phyloP scores from a whole-genome alignment of 1,140 invertebrate genomes.

The Anoplolepis gracilipes region DNA sequence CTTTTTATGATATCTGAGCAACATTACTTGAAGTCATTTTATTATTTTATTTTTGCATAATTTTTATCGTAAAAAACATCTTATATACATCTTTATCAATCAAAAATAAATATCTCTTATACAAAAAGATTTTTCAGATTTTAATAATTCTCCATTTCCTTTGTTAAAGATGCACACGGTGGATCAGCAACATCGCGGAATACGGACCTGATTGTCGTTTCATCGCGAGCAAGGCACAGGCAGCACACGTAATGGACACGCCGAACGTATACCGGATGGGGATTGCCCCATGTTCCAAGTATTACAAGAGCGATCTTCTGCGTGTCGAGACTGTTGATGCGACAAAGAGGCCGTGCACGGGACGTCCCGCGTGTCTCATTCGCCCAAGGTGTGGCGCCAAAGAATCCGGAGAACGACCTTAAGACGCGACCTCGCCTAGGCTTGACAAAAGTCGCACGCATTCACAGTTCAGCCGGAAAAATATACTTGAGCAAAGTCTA shows the following conservation, averaged over 20 bases:
- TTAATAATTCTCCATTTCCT: conserved; percentile 3
- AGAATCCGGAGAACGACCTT: conserved; percentile 66
- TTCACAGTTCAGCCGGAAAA: neutral
- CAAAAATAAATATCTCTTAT: neutral
- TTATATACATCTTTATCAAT: no score
- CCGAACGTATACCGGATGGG: conserved; percentile 70
- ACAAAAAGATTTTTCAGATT: neutral
- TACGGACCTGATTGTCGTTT: conserved; percentile 22
- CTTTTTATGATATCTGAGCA: neutral
- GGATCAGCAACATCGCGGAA: neutral
- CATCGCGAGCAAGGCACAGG: conserved; percentile 39
- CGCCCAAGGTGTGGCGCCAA: conserved; percentile 66
- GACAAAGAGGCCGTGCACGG: conserved; percentile 17
- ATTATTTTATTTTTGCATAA: neutral
- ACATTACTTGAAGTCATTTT: neutral
- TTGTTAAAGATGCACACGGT: conserved; percentile 18
- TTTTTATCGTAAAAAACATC: neutral
- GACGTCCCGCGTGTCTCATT: conserved; percentile 36
- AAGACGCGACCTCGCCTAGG: conserved; percentile 38
- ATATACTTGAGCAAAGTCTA: neutral
- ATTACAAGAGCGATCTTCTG: conserved; percentile 74
- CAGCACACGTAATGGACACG: conserved; percentile 60
- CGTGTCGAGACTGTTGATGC: conserved; percentile 69
- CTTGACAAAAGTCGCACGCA: conserved; percentile 6
- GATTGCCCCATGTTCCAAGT: conserved; percentile 75